Conservation (phyloP, 1,140 invertebrate species). For the Dendrolimus kikuchii region DNA sequence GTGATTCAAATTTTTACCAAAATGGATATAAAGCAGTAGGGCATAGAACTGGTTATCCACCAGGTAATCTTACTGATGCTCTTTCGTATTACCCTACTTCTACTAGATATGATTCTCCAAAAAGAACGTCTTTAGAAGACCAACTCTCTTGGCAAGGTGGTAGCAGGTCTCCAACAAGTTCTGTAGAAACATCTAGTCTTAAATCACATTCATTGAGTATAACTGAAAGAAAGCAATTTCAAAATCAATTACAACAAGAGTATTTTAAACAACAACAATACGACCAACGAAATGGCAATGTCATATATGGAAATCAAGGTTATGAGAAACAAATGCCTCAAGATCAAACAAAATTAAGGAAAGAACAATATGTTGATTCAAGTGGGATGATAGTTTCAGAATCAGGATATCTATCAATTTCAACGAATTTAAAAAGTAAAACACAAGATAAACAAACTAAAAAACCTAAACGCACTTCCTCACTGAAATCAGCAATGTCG, state of each 20-base stretch:
- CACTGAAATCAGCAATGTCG: slow-evolving; percentile 85
- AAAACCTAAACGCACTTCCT: slow-evolving; percentile 81
- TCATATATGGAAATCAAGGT: slow-evolving; percentile 63
- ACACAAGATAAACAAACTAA: slow-evolving; percentile 75
- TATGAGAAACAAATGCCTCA: slow-evolving; percentile 54
- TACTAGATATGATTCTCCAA: slow-evolving; percentile 78
- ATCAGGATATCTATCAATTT: slow-evolving; percentile 86
- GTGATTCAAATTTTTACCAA: slow-evolving; percentile 74
- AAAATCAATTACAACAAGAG: slow-evolving; percentile 73
- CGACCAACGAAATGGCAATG: slow-evolving; percentile 63
- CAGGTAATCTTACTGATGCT: slow-evolving; percentile 82
- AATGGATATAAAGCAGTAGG: slow-evolving; percentile 78
- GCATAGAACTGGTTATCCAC: slow-evolving; percentile 79
- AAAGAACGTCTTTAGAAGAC: slow-evolving; percentile 74
- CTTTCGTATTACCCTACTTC: slow-evolving; percentile 84
- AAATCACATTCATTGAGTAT: slow-evolving; percentile 76
- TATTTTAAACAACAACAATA: slow-evolving; percentile 70
- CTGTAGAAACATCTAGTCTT: slow-evolving; percentile 75
- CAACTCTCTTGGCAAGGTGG: slow-evolving; percentile 73
- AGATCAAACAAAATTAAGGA: slow-evolving; percentile 47
- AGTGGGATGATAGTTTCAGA: slow-evolving; percentile 83
- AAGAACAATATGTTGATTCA: slow-evolving; percentile 65
- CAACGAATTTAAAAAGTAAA: slow-evolving; percentile 76
- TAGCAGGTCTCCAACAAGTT: slow-evolving; percentile 75
- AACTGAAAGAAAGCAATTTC: slow-evolving; percentile 74